Base-by-base conservation (phyloP, 2,888 invertebrate genomes). In the Ceraclea dissimilis region DNA sequence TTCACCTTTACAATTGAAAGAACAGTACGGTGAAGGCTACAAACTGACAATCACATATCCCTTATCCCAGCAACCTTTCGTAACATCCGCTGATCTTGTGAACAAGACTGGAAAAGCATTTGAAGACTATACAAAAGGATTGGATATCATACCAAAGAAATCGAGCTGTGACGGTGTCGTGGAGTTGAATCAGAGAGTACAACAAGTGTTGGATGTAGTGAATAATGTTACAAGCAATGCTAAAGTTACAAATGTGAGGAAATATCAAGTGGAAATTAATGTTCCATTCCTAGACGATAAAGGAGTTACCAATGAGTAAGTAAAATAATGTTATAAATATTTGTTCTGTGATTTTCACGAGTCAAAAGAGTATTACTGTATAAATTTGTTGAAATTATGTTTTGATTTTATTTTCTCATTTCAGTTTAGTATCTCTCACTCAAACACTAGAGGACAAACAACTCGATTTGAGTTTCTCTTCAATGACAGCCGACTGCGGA, bases 401-500 rank as follows among this genome's bases (percentile, higher is more conserved):
- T 26, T n/a, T n/a, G n/a, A n/a, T n/a, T n/a, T n/a, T n/a, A n/a
- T n/a, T 26, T 26, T 26, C 26, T 26, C 26, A 26, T 26, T 67
- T 21, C 62, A 80, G 81, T 63, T 77, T 79, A 65, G 68, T 73
- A 1, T 68, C 71, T 43, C 68, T 78, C 2, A 76, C 78, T 61
- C 65, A 68, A 33, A 63, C 67, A 6, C 65, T 86, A 54, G 84
- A 84, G 63, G 65, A 72, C 17, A 69, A 71, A 18, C 73, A 74
- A 59, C 46, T 64, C 1, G 63, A 65, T 26, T 71, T 78, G 39
- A 77, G 73, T 46, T 80, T 78, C 65, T 70, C 67, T 6, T 72
- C 71, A 58, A 76, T 79, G 63, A 69, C 73, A 13, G 64, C 85
- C 62, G 81, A 82, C 67, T 83, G 84, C 68, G 80, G 81, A 68